These are phyloP conservation scores for Gortyna flavago DNA, from an alignment of 2,888 invertebrate genomes.

Conservation along the genomic window DNA sequence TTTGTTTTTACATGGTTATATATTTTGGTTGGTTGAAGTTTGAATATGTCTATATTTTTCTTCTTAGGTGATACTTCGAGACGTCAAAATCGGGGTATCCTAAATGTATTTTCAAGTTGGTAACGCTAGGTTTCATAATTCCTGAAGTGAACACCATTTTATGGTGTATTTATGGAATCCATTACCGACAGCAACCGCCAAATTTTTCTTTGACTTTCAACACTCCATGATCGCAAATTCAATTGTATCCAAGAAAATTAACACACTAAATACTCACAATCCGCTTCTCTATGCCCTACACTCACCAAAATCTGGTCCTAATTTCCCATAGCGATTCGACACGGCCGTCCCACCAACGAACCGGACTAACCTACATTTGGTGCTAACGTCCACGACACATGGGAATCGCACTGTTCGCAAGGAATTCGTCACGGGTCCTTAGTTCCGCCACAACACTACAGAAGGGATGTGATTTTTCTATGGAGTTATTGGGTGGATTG, in stretches of 20 bases:
- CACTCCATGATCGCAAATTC: background rate
- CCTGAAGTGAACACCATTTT: background rate
- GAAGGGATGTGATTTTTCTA: conserved; percentile 50
- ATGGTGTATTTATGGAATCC: background rate
- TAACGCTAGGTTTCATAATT: background rate
- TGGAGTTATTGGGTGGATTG: conserved; percentile 46
- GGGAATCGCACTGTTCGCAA: conserved; percentile 85
- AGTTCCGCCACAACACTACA: conserved; percentile 69
- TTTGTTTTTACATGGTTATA: conserved; percentile 27
- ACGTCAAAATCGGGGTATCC: background rate
- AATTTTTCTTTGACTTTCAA: background rate
- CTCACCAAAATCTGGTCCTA: conserved; percentile 67
- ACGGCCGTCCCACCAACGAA: conserved; percentile 74
- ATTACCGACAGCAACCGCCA: background rate
- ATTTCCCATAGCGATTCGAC: conserved; percentile 82
- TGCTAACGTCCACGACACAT: conserved; percentile 71
- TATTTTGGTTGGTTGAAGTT: background rate
- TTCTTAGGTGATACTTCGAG: background rate
- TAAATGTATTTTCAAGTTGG: background rate
- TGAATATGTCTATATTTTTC: background rate
- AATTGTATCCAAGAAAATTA: background rate
- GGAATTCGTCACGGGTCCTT: conserved; percentile 76
- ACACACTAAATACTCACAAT: background rate
- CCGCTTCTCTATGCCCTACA: background rate
- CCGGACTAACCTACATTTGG: conserved; percentile 70